A percentile compares a stretch with the other conserved stretches of the same genome.
Conservation (phyloP, 2,113 vertebrate species). For the Zootoca vivipara region DNA sequence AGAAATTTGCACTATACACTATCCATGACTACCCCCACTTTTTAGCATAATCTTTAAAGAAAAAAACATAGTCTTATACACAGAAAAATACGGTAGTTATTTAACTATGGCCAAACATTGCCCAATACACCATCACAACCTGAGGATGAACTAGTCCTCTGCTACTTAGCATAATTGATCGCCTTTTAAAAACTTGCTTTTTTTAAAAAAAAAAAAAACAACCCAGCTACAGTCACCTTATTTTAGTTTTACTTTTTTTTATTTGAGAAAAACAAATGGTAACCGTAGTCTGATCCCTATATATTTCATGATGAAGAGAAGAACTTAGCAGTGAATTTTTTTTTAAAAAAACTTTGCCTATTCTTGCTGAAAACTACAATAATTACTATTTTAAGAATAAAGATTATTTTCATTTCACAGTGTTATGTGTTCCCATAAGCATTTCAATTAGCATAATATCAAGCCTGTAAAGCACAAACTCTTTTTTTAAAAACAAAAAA, state of each 20-base stretch:
- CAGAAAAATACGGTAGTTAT: background rate
- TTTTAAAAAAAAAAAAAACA: background rate
- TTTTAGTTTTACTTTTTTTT: background rate
- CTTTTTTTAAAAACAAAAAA: too few relatives aligned
- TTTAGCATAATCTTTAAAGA: too few relatives aligned
- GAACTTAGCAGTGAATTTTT: background rate
- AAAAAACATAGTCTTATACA: too few relatives aligned
- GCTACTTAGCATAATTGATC: background rate
- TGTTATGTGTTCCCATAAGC: background rate
- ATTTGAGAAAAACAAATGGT: too few relatives aligned
- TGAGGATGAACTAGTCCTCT: background rate
- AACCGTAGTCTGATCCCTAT: too few relatives aligned
- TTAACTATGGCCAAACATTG: background rate
- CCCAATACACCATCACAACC: background rate
- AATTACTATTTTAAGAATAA: background rate
- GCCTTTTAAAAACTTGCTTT: background rate
- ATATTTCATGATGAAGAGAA: too few relatives aligned
- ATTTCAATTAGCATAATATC: background rate
- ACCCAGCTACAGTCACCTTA: background rate
- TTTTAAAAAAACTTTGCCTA: background rate
- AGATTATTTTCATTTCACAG: background rate
- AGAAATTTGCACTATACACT: too few relatives aligned
- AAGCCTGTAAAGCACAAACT: too few relatives aligned
- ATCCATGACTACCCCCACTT: too few relatives aligned
- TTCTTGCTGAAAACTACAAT: background rate